Conservation (phyloP, 2,113 vertebrate genomes). For the Tetrax tetrax region DNA sequence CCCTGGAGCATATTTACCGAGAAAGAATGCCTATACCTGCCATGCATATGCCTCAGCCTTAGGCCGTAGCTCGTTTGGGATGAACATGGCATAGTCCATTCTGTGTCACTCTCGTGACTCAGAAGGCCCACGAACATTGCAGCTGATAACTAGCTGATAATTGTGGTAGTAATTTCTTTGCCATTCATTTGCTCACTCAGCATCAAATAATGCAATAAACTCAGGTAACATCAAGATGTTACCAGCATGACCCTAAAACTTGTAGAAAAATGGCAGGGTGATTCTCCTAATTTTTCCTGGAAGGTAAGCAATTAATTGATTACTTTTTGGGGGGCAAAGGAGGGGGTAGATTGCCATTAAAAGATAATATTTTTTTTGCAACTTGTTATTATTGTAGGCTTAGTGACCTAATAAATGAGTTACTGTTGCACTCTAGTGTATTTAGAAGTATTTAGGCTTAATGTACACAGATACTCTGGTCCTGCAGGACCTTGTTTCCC, state of each 20-base stretch:
- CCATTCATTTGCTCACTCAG: background rate
- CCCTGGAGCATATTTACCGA: background rate
- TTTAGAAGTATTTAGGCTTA: background rate
- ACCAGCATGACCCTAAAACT: background rate
- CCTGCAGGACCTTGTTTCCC: background rate
- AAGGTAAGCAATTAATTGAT: background rate
- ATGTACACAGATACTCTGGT: background rate
- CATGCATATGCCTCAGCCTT: background rate
- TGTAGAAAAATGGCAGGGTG: background rate
- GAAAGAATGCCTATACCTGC: background rate
- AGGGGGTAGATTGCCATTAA: background rate
- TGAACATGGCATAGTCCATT: background rate
- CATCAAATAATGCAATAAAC: background rate
- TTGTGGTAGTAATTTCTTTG: background rate
- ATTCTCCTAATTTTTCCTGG: background rate
- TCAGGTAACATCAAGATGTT: background rate
- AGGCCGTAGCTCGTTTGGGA: background rate
- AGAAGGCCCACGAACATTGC: background rate
- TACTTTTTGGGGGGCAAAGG: background rate
- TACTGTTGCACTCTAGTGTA: background rate
- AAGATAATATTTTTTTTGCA: background rate
- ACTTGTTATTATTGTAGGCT: background rate
- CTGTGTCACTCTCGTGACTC: background rate
- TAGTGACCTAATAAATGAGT: background rate
- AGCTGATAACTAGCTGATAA: background rate